A percentile compares a stretch with the other conserved stretches of the same genome.
Evolutionary conservation across 2,113 vertebrate genomes (phyloP).

Genomic region (Clarias magur): DNA sequence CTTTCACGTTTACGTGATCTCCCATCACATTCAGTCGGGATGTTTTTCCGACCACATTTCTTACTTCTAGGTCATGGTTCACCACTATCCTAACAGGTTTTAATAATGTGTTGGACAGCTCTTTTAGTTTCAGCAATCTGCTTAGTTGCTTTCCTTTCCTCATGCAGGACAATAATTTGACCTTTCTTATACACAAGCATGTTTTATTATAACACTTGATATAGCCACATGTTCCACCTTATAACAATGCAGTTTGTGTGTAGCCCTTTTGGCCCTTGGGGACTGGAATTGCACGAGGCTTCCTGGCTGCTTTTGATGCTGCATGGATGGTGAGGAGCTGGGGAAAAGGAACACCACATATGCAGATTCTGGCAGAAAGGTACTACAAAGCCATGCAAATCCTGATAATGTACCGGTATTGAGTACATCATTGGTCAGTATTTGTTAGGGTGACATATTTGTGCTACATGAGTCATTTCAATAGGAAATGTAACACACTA

Average conservation of each 20-base stretch:
- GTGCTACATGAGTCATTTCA: not conserved
- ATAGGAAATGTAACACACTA: not conserved
- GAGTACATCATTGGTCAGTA: not conserved
- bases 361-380: slow-evolving; percentile 89
- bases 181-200: no score
- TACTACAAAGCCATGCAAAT: slow-evolving; percentile 48
- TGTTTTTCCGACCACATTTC: no score
- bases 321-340: slow-evolving; percentile 94
- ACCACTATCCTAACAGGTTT: no score
- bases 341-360: slow-evolving; percentile 73
- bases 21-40: no score
- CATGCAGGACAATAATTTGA: no score
- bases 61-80: no score
- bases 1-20: no score
- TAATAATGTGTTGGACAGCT: no score
- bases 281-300: slow-evolving; percentile 89
- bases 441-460: not conserved
- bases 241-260: not conserved
- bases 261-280: slow-evolving; percentile 97
- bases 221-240: not conserved
- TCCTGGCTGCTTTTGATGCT: slow-evolving; percentile 84
- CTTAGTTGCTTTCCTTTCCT: no score
- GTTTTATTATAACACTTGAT: not conserved
- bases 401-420: no score
- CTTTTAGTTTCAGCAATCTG: no score